Base-by-base conservation (phyloP, 2,797 vertebrate genomes). In the Cryptoblepharus egeriae region DNA sequence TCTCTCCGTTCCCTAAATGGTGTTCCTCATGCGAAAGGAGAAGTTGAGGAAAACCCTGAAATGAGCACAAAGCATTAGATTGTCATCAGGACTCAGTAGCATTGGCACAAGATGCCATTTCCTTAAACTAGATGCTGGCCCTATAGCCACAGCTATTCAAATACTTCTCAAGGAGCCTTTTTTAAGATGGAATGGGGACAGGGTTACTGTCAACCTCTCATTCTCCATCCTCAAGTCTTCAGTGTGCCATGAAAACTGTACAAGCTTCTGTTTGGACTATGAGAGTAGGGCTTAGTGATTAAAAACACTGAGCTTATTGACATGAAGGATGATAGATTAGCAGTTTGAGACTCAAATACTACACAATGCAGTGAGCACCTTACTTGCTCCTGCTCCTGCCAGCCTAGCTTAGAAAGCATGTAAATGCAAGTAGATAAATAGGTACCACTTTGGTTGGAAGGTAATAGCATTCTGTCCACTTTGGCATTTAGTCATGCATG, bases 221-320 rank as follows among this genome's bases (percentile, higher is more conserved):
- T 32, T 4, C 55, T 13, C 20, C 57, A n/a, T 68, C 20, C 52
- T n/a, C n/a, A 24, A 55, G 30, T 11, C 6, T n/a, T 10, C 35
- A 58, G 28, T 7, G 20, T 65, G n/a, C 12, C 42, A 11, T 49
- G 45, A 9, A 49, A 49, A 49, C 45, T 26, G 37, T 32, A 69
- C 69, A 78, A 4, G 30, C 3, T n/a, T 0, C 58, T 15, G 1
- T 87, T 86, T 15, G 26, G 35, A 32, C 20, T 61, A 26, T 77
- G 45, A 60, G 11, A 30, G 13, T 2, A 15, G 30, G 8, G 0
- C n/a, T n/a, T n/a, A n/a, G n/a, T n/a, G n/a, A n/a, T n/a, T n/a
- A n/a, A n/a, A n/a, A n/a, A n/a, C n/a, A n/a, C n/a, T n/a, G n/a
- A n/a, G n/a, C n/a, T n/a, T n/a, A n/a, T n/a, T n/a, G n/a, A n/a